Base-by-base conservation (phyloP, 2,888 invertebrate genomes). In the Eilema depressum region DNA sequence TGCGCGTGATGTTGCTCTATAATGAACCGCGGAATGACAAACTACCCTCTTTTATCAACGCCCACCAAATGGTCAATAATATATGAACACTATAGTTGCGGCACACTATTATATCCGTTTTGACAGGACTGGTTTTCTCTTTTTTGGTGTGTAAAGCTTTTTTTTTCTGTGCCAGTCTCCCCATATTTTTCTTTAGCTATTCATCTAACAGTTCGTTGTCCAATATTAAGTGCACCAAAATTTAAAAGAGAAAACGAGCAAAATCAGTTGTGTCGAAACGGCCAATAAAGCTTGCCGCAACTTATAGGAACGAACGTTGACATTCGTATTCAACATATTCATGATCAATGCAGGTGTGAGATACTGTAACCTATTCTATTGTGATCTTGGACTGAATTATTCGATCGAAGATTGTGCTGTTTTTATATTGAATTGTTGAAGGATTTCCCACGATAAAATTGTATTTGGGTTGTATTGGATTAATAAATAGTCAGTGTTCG, bases 11-110 rank as follows among this genome's bases (percentile, higher is more conserved):
- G 81, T 83, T 68, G 75, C 63, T 70, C 71, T 70, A 83, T 91
- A 91, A 92, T 90, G 88, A 90, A 88, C 83, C 85, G 84, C 87
- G 83, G 80, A 86, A 90, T 91, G 91, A 92, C 87, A 91, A 92
- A 92, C 89, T 90, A 90, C 87, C 87, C 89, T 89, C 83, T 86
- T 91, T 83, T 85, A 88, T 89, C 88, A 89, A 84, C 91, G 90
- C 91, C 92, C 89, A 91, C 90, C 90, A 82, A 83, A 83, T 84
- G 80, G 86, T 79, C 84, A 85, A 78, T 82, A n/a, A 75, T 84
- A 86, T n/a, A 88, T 83, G 86, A 85, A 84, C 83, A 80, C 75
- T 68, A 75, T n/a, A n/a, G n/a, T n/a, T n/a, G n/a, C n/a, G n/a
- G n/a, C n/a, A n/a, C n/a, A n/a, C n/a, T n/a, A n/a, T n/a, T n/a